Evolutionary conservation across 2,888 invertebrate species (phyloP).

Genomic region (Cataglyphis cursor): DNA sequence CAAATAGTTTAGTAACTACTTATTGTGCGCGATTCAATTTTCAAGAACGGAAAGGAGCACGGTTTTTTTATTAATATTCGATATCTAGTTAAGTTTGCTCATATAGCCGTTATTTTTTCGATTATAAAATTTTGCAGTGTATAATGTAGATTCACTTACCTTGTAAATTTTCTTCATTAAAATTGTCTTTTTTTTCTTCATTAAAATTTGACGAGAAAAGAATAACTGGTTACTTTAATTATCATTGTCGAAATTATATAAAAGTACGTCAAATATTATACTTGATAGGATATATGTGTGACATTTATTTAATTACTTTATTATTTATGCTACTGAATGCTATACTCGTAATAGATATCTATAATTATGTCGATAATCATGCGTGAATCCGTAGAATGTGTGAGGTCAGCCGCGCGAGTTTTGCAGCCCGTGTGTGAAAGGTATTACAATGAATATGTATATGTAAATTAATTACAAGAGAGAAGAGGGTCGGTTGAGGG

Average conservation of each 20-base stretch:
- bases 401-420: conserved; percentile 80
- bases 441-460: conserved; percentile 70
- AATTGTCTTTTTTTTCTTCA: neutral
- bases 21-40: too few species aligned
- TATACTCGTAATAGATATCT: conserved; percentile 86
- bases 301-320: conserved; percentile 85
- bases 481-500: conserved; percentile 1
- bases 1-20: neutral
- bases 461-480: conserved; percentile 60
- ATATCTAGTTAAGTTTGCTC: neutral
- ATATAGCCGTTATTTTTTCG: neutral
- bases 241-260: conserved; percentile 3
- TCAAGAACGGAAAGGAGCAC: too few species aligned
- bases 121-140: neutral
- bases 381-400: conserved; percentile 85
- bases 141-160: neutral
- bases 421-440: conserved; percentile 74
- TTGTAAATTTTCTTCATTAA: neutral
- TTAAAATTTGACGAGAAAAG: neutral
- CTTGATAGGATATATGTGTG: conserved; percentile 80
- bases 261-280: conserved; percentile 50
- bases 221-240: neutral
- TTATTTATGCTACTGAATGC: conserved; percentile 85
- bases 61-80: neutral
- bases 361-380: conserved; percentile 87